phyloP scores from a whole-genome alignment of 1,140 invertebrate species.

The Lutraria rhynchaena region DNA sequence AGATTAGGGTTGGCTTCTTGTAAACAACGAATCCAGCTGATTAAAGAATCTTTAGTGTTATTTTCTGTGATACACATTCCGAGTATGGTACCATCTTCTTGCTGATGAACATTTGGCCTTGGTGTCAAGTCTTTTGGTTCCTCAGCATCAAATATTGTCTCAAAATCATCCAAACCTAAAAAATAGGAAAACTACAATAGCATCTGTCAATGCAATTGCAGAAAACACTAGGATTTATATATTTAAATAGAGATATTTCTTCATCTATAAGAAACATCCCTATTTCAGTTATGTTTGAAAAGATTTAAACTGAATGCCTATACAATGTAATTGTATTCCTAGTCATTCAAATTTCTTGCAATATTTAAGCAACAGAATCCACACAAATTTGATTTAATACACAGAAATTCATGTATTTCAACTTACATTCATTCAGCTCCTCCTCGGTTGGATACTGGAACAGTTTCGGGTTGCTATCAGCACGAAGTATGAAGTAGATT shows the following conservation, averaged over 20 bases:
- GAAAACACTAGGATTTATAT: too few species aligned
- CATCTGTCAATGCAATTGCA: too few species aligned
- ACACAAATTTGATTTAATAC: too few species aligned
- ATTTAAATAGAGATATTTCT: too few species aligned
- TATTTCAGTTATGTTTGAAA: too few species aligned
- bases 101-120: slow-evolving; percentile 91
- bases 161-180: slow-evolving; percentile 70
- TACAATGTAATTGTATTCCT: too few species aligned
- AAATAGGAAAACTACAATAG: too few species aligned
- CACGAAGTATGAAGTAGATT: slow-evolving; percentile 93
- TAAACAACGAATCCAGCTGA: slow-evolving; percentile 95
- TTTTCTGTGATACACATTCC: slow-evolving; percentile 94
- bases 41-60: slow-evolving; percentile 88
- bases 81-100: slow-evolving; percentile 95
- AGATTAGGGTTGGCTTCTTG: slow-evolving; percentile 90
- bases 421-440: slow-evolving; percentile 57
- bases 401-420: too few species aligned
- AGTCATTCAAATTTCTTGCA: too few species aligned
- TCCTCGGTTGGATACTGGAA: slow-evolving; percentile 79
- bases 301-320: too few species aligned
- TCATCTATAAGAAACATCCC: too few species aligned
- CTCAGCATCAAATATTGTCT: slow-evolving; percentile 68
- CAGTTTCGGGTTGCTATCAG: slow-evolving; percentile 84
- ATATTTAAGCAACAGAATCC: too few species aligned
- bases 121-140: slow-evolving; percentile 65